phyloP scores from a whole-genome alignment of 2,888 invertebrate genomes.

The Resseliella maxima region DNA sequence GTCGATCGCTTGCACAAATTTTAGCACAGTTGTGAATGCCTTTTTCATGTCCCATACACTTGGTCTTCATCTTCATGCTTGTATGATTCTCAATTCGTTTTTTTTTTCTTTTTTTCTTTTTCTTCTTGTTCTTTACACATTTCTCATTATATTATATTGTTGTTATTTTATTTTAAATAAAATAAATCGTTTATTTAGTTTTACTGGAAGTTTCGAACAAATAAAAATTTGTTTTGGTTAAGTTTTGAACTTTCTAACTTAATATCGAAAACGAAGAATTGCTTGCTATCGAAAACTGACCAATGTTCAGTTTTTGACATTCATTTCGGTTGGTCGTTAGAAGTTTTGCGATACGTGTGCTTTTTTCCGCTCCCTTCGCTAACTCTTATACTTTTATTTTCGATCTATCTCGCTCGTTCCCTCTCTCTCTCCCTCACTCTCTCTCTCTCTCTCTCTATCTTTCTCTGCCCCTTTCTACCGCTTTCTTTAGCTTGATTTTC shows the following conservation, averaged over 20 bases:
- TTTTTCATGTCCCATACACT: neutral
- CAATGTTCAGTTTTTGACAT: neutral
- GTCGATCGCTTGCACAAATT: neutral
- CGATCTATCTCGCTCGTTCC: too few relatives aligned
- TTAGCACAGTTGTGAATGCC: too few relatives aligned
- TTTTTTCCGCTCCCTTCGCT: neutral
- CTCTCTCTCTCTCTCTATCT: too few relatives aligned
- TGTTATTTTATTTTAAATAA: neutral
- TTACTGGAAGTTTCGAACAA: neutral
- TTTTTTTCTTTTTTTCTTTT: neutral
- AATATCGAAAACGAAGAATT: neutral
- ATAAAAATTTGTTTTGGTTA: constrained; percentile 34
- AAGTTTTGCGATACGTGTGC: neutral
- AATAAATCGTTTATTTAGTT: constrained; percentile 32
- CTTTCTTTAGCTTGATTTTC: neutral
- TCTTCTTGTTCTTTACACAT: neutral
- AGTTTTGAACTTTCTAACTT: constrained; percentile 39
- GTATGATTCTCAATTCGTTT: too few relatives aligned
- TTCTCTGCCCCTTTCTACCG: neutral
- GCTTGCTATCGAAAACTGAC: neutral
- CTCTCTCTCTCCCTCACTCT: too few relatives aligned
- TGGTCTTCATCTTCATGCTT: neutral
- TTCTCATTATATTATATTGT: neutral
- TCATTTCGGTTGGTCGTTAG: neutral
- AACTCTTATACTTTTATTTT: neutral